A percentile compares a stretch with the other conserved stretches of the same genome.
These are phyloP conservation scores for Harpegnathos saltator DNA, from an alignment of 1,140 invertebrate genomes.

Conservation along the genomic window DNA sequence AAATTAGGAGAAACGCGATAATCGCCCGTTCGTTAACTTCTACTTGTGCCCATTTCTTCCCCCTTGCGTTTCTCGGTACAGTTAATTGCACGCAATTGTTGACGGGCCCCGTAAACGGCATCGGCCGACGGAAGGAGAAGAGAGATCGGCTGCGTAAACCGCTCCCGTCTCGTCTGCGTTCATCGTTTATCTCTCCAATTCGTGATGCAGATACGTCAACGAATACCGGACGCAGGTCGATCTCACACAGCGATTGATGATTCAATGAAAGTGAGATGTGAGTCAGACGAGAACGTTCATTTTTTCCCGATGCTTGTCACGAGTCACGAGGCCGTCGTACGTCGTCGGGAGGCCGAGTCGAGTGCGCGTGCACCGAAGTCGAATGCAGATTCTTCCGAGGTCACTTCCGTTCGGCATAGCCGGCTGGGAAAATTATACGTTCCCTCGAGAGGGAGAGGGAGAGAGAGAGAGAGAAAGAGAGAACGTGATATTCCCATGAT, in stretches of 20 bases:
- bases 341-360: not conserved
- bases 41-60: not conserved
- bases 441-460: too few relatives aligned
- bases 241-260: too few relatives aligned
- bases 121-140: not conserved
- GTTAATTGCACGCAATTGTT: slow-evolving; percentile 13
- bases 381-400: slow-evolving; percentile 13
- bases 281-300: not conserved
- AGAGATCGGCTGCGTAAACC: not conserved
- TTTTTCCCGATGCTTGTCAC: not conserved
- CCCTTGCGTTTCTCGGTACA: slow-evolving; percentile 7
- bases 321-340: too few relatives aligned
- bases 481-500: slow-evolving; percentile 36
- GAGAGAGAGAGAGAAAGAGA: too few relatives aligned
- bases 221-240: too few relatives aligned
- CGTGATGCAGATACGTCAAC: not conserved
- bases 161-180: not conserved
- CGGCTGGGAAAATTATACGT: slow-evolving; percentile 20
- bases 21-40: slow-evolving; percentile 1
- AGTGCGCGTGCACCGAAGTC: not conserved
- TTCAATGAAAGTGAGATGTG: not conserved
- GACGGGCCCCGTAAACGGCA: not conserved
- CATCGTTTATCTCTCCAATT: not conserved
- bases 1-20: slow-evolving; percentile 22
- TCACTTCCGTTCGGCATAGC: not conserved